These are phyloP conservation scores for Scytalopus superciliaris DNA, from an alignment of 2,113 vertebrate species.

Conservation along the genomic window DNA sequence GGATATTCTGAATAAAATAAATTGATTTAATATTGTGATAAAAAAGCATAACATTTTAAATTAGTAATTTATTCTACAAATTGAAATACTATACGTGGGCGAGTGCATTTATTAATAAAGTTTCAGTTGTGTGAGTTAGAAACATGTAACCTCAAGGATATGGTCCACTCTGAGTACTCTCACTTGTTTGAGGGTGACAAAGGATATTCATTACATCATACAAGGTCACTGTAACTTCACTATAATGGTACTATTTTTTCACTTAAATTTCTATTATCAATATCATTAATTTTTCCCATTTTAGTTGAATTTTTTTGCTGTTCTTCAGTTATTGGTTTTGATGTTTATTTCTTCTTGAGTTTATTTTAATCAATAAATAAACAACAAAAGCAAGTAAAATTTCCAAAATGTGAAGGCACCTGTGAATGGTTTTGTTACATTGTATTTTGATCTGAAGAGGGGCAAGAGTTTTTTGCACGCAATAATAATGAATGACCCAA, in stretches of 20 bases:
- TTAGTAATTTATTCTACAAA: background rate
- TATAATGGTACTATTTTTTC: background rate
- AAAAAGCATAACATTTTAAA: background rate
- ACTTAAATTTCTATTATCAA: background rate
- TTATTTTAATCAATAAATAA: background rate
- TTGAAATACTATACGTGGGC: background rate
- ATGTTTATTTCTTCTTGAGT: background rate
- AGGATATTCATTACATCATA: background rate
- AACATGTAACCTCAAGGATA: background rate
- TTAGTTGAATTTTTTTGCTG: background rate
- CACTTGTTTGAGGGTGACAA: background rate
- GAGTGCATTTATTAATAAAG: background rate
- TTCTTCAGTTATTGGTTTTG: background rate
- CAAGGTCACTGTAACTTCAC: background rate
- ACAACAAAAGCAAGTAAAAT: background rate
- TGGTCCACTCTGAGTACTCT: background rate
- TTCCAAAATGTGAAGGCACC: background rate
- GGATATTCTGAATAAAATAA: background rate
- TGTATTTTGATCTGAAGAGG: background rate
- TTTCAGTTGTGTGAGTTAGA: background rate
- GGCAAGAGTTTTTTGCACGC: background rate
- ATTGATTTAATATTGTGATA: background rate
- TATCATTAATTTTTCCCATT: background rate
- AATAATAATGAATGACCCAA: background rate
- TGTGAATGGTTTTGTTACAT: background rate